Percentiles rank a stretch among this genome's conserved stretches.
Conservation (phyloP, 2,888 invertebrate species). For the Meiosimyza decipiens region DNA sequence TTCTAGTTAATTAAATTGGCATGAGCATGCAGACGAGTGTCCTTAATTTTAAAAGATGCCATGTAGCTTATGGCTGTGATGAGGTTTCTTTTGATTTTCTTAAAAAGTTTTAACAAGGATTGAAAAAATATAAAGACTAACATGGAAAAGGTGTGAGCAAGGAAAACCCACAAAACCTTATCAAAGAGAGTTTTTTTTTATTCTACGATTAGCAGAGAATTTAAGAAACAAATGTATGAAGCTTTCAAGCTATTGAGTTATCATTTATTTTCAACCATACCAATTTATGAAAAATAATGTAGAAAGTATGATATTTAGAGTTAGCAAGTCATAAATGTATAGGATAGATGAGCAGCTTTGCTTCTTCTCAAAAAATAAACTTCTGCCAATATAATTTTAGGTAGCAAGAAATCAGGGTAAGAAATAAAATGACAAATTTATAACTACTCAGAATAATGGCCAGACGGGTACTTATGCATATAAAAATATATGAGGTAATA, state of each 20-base stretch:
- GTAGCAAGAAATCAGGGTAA: no score
- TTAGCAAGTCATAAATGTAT: no score
- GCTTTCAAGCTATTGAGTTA: not conserved
- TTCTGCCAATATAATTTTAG: no score
- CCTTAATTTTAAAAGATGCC: constrained; percentile 2
- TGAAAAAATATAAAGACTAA: constrained; percentile 4
- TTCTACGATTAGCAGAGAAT: not conserved
- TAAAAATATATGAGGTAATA: no score
- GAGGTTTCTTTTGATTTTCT: constrained; percentile 26
- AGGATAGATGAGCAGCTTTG: no score
- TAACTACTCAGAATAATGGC: no score
- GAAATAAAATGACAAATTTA: no score
- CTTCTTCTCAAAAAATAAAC: no score
- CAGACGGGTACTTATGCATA: no score
- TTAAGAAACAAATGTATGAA: not conserved
- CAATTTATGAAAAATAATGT: no score
- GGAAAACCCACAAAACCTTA: constrained; percentile 34
- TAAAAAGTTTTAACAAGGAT: not conserved
- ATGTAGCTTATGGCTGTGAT: not conserved
- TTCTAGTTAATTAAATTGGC: constrained; percentile 42
- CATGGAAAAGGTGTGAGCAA: not conserved
- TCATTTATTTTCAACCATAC: no score
- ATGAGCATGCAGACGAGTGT: not conserved
- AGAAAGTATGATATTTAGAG: no score
- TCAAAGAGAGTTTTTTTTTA: constrained; percentile 27